phyloP scores from a whole-genome alignment of 92 coral and sea anemone genomes.

The Palythoa heliodiscus region DNA sequence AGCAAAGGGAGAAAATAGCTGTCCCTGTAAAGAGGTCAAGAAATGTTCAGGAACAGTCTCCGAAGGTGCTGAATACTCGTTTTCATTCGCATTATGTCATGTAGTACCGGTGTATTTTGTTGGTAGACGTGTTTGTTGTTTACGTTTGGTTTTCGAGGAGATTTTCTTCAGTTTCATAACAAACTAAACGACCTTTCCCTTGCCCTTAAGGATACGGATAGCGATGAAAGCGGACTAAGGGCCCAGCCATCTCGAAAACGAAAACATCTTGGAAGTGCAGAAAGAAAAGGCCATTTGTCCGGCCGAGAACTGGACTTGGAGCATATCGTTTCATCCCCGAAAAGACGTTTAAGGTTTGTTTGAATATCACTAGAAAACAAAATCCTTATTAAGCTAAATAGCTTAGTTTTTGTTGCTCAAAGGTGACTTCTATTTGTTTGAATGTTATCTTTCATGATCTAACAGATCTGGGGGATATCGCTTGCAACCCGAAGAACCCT shows the following conservation, averaged over 20 bases:
- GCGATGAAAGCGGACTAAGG: conserved; percentile 74
- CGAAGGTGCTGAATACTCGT: conserved; percentile 12
- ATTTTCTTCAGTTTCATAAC: neutral
- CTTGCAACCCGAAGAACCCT: conserved; percentile 2
- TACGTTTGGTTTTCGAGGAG: neutral
- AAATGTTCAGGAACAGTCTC: neutral
- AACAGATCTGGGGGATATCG: conserved; percentile 9
- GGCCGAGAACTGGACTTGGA: conserved; percentile 8
- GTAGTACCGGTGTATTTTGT: neutral
- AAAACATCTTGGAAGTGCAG: conserved; percentile 54
- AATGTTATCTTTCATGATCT: neutral
- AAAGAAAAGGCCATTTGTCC: neutral
- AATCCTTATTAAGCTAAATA: neutral
- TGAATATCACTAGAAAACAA: neutral
- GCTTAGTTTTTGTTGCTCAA: neutral
- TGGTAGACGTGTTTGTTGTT: neutral
- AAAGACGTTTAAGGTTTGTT: conserved; percentile 40
- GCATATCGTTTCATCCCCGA: conserved; percentile 41
- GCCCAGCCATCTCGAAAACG: conserved; percentile 57
- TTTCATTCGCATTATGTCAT: neutral
- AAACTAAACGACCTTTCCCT: neutral
- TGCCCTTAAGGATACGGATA: conserved; percentile 61
- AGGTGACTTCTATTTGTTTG: neutral
- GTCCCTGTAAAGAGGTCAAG: neutral
- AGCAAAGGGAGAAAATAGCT: neutral